phyloP scores from a whole-genome alignment of 1,140 invertebrate species.

The Phocides pigmalion region DNA sequence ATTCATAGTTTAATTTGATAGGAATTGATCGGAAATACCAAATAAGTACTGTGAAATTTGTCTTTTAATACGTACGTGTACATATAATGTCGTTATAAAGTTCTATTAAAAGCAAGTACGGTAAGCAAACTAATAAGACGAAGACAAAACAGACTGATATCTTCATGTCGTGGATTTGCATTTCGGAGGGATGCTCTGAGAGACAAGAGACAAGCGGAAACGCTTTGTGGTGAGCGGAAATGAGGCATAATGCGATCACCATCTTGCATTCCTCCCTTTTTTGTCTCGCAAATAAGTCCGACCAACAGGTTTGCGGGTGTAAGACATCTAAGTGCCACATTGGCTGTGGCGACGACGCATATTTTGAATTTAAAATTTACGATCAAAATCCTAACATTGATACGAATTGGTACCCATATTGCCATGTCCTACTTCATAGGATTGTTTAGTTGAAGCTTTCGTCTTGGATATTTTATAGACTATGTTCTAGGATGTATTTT shows the following conservation, averaged over 20 bases:
- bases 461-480: too few relatives aligned
- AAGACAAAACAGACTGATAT: slow-evolving; percentile 53
- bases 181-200: slow-evolving; percentile 71
- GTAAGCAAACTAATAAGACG: slow-evolving; percentile 30
- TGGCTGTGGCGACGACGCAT: background rate
- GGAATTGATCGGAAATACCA: too few relatives aligned
- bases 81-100: too few relatives aligned
- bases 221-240: slow-evolving; percentile 76
- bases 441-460: too few relatives aligned
- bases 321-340: slow-evolving; percentile 32
- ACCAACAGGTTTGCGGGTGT: slow-evolving; percentile 48
- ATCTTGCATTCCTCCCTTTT: slow-evolving; percentile 77
- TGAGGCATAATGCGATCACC: slow-evolving; percentile 72
- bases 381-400: too few relatives aligned
- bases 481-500: too few relatives aligned
- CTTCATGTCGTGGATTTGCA: slow-evolving; percentile 65
- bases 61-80: too few relatives aligned
- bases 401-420: too few relatives aligned
- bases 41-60: too few relatives aligned
- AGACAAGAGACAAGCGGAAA: slow-evolving; percentile 79
- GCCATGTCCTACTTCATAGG: too few relatives aligned
- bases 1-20: background rate
- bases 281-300: slow-evolving; percentile 54
- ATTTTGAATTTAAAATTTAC: slow-evolving; percentile 21
- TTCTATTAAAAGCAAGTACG: too few relatives aligned